A percentile compares a stretch with the other conserved stretches of the same genome.
These are phyloP conservation scores for Anas bernieri DNA, from an alignment of 2,797 vertebrate species.

Conservation along the genomic window DNA sequence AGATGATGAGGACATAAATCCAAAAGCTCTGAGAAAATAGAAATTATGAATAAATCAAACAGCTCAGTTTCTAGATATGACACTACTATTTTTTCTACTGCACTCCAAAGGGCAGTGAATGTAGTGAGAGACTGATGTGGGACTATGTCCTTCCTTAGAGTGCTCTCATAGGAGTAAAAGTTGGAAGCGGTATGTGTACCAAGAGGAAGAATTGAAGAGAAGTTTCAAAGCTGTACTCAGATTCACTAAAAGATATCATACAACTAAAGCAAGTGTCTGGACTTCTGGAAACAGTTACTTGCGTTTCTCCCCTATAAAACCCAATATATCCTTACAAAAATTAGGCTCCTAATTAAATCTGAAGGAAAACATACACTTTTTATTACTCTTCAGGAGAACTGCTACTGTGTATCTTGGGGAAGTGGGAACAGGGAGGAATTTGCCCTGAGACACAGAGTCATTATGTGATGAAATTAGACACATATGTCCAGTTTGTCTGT, in stretches of 20 bases:
- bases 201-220: neutral
- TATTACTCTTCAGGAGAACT: neutral
- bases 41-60: conserved; percentile 1
- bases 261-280: neutral
- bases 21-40: neutral
- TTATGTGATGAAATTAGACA: neutral
- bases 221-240: neutral
- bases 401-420: neutral
- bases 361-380: neutral
- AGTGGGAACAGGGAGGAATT: neutral
- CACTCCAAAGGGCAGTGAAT: neutral
- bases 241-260: neutral
- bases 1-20: neutral
- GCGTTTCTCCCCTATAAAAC: neutral
- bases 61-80: neutral
- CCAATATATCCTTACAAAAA: neutral
- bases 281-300: neutral
- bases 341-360: neutral
- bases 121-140: neutral
- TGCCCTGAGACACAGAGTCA: neutral
- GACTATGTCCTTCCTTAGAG: neutral
- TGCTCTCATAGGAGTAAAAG: neutral
- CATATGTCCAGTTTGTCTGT: neutral
- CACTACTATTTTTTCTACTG: neutral
- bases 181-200: neutral